phyloP scores from a whole-genome alignment of 2,113 vertebrate genomes.

The Rhinogobius similis region DNA sequence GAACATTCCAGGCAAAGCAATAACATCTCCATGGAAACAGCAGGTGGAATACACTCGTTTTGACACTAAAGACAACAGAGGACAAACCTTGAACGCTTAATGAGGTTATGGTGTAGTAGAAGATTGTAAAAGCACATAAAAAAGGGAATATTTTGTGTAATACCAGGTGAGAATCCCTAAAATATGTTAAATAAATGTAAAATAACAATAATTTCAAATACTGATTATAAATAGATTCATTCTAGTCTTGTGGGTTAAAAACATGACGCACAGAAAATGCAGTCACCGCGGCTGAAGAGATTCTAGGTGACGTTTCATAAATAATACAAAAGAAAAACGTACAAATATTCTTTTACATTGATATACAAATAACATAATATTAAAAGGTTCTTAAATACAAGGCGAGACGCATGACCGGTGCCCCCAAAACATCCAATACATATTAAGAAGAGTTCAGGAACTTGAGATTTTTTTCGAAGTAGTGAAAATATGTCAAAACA shows the following conservation, averaged over 20 bases:
- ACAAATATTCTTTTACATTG: slow-evolving; percentile 69
- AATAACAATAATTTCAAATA: background rate
- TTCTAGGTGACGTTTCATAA: slow-evolving; percentile 54
- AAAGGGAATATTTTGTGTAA: background rate
- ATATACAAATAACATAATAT: slow-evolving; percentile 63
- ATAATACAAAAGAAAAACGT: slow-evolving; percentile 60
- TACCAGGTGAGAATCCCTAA: background rate
- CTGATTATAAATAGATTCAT: slow-evolving; percentile 14
- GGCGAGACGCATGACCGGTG: slow-evolving; percentile 15
- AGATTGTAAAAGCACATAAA: background rate
- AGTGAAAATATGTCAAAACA: background rate
- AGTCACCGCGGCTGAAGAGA: slow-evolving; percentile 35
- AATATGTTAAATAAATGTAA: slow-evolving; percentile 20
- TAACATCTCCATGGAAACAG: too few relatives aligned
- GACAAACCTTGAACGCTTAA: too few relatives aligned
- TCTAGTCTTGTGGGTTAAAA: slow-evolving; percentile 2
- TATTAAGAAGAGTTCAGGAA: slow-evolving; percentile 24
- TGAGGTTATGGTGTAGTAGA: too few relatives aligned
- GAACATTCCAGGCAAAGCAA: too few relatives aligned
- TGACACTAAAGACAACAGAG: too few relatives aligned
- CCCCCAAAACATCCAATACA: slow-evolving; percentile 64
- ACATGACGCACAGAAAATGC: slow-evolving; percentile 31
- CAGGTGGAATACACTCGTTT: too few relatives aligned
- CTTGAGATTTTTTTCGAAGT: background rate
- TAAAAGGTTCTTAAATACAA: slow-evolving; percentile 68